Percentiles rank a stretch among this genome's conserved stretches.
phyloP scores from a whole-genome alignment of 2,113 vertebrate species.

The Meles meles region DNA sequence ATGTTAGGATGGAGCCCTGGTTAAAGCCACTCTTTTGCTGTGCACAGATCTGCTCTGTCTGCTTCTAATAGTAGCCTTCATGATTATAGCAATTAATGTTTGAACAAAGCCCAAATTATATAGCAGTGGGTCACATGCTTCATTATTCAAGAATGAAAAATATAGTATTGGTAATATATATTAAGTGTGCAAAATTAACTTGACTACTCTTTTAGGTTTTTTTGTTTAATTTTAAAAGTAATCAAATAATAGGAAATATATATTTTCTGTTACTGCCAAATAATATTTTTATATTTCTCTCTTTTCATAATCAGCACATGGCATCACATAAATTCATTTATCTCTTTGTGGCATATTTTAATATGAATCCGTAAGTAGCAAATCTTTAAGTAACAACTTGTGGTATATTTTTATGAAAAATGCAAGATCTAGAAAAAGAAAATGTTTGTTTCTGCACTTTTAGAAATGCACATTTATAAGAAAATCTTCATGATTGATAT shows the following conservation, averaged over 20 bases:
- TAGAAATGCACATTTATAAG: slow-evolving; percentile 37
- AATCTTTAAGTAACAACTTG: slow-evolving; percentile 33
- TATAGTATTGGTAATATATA: not conserved
- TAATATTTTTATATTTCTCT: slow-evolving; percentile 69
- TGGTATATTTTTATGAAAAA: slow-evolving; percentile 50
- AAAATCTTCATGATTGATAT: slow-evolving; percentile 40
- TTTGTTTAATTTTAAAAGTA: slow-evolving; percentile 35
- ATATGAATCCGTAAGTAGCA: slow-evolving; percentile 54
- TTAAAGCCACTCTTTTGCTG: not conserved
- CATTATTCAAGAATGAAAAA: slow-evolving; percentile 52
- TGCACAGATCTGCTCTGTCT: slow-evolving; percentile 53
- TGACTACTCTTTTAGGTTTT: slow-evolving; percentile 23
- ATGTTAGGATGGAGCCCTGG: slow-evolving; percentile 4
- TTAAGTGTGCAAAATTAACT: slow-evolving; percentile 19
- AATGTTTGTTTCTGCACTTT: slow-evolving; percentile 61
- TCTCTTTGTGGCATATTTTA: slow-evolving; percentile 54
- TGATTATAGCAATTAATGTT: slow-evolving; percentile 62
- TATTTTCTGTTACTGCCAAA: slow-evolving; percentile 64
- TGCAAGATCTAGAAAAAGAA: slow-evolving; percentile 32
- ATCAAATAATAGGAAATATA: slow-evolving; percentile 50
- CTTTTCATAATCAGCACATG: slow-evolving; percentile 69
- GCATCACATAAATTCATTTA: slow-evolving; percentile 52
- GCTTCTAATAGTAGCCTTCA: not conserved
- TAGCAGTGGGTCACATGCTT: slow-evolving; percentile 55
- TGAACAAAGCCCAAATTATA: slow-evolving; percentile 63